phyloP scores from a whole-genome alignment of 1,140 invertebrate genomes.

The Eubasilissa regina region DNA sequence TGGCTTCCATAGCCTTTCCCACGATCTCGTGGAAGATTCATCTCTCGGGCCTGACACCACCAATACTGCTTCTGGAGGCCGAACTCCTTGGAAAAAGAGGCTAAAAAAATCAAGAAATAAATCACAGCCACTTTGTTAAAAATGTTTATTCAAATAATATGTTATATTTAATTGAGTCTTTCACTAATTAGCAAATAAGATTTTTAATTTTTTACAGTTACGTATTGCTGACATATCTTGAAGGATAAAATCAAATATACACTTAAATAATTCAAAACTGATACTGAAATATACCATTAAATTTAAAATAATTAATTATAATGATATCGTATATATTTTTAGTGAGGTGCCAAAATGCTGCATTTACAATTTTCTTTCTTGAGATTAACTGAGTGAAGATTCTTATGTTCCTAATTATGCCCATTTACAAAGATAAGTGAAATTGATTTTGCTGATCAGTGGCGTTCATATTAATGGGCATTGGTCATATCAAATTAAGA shows the following conservation, averaged over 20 bases:
- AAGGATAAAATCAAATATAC: too few species aligned
- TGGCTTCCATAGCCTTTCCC: constrained; percentile 24
- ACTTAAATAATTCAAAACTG: too few species aligned
- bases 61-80: constrained; percentile 21
- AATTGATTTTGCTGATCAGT: constrained; percentile 40
- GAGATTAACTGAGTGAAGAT: constrained; percentile 24
- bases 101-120: too few species aligned
- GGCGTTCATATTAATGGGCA: constrained; percentile 26
- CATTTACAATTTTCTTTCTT: neutral
- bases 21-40: constrained; percentile 7
- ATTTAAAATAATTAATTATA: too few species aligned
- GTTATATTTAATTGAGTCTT: too few species aligned
- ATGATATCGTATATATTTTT: neutral
- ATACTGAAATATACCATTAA: too few species aligned
- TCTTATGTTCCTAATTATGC: constrained; percentile 35
- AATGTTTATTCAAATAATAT: too few species aligned
- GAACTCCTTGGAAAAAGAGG: neutral
- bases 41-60: constrained; percentile 26
- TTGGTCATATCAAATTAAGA: constrained; percentile 20
- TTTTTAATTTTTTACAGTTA: too few species aligned
- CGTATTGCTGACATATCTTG: too few species aligned
- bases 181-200: too few species aligned
- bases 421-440: constrained; percentile 42
- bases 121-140: too few species aligned
- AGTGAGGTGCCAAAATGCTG: constrained; percentile 14